Percentiles rank a stretch among this genome's conserved stretches.
Evolutionary conservation across 2,797 vertebrate species (phyloP).

Genomic region (Tolypeutes matacus): DNA sequence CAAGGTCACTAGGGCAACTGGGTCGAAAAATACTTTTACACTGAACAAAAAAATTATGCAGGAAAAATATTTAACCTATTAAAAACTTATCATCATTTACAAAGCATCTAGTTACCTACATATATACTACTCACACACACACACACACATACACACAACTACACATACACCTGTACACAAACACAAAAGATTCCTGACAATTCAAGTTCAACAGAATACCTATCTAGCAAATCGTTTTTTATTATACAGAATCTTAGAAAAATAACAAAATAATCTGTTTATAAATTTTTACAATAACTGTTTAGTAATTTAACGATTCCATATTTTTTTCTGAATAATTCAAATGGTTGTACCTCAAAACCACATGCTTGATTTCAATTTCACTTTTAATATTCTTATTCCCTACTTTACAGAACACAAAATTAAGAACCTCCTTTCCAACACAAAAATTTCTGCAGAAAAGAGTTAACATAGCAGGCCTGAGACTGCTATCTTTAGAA

Average conservation of each 20-base stretch:
- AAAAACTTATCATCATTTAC: neutral
- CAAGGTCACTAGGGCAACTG: neutral
- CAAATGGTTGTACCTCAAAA: neutral
- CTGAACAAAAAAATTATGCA: conserved; percentile 21
- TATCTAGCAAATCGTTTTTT: conserved; percentile 18
- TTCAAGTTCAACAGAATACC: neutral
- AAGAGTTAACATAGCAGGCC: neutral
- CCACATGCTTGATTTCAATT: conserved; percentile 16
- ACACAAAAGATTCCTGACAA: neutral
- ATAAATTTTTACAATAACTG: neutral
- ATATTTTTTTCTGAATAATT: conserved; percentile 52
- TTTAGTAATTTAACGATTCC: conserved; percentile 37
- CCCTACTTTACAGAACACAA: conserved; percentile 20
- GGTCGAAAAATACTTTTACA: conserved; percentile 30
- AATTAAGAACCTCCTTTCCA: conserved; percentile 7
- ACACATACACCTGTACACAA: neutral
- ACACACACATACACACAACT: neutral
- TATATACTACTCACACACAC: neutral
- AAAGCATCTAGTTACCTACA: neutral
- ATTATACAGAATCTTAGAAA: conserved; percentile 7
- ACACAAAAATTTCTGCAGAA: conserved; percentile 39
- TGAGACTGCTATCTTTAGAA: neutral
- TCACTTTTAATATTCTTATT: conserved; percentile 47
- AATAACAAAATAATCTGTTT: conserved; percentile 20
- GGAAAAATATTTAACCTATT: neutral